Percentiles rank a stretch among this genome's conserved stretches.
phyloP scores from a whole-genome alignment of 2,888 invertebrate species.

The Acrobasis repandana region DNA sequence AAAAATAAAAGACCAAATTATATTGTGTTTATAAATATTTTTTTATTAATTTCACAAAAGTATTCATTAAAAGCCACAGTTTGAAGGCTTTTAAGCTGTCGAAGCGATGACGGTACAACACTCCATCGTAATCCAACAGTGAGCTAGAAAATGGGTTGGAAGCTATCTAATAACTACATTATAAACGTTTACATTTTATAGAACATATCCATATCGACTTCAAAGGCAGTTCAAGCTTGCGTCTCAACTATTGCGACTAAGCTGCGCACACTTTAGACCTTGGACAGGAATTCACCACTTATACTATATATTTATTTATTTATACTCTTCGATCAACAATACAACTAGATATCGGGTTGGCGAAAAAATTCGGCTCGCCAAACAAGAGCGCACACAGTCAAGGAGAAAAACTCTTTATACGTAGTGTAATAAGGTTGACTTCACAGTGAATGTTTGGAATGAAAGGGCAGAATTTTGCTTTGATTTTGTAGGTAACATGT shows the following conservation, averaged over 20 bases:
- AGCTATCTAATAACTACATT: slow-evolving; percentile 75
- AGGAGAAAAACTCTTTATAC: too few relatives aligned
- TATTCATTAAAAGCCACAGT: slow-evolving; percentile 81
- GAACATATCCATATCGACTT: slow-evolving; percentile 75
- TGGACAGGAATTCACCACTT: background rate
- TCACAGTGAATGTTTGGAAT: too few relatives aligned
- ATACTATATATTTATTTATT: too few relatives aligned
- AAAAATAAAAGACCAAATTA: slow-evolving; percentile 33
- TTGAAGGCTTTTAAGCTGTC: slow-evolving; percentile 81
- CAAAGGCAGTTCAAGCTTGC: slow-evolving; percentile 73
- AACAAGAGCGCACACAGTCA: too few relatives aligned
- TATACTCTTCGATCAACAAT: too few relatives aligned
- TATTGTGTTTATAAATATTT: slow-evolving; percentile 63
- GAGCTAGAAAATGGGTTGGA: slow-evolving; percentile 70
- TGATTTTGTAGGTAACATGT: too few relatives aligned
- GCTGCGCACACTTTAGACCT: slow-evolving; percentile 27
- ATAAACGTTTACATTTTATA: slow-evolving; percentile 73
- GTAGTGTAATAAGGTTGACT: too few relatives aligned
- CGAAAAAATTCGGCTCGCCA: too few relatives aligned
- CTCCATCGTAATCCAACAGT: slow-evolving; percentile 46
- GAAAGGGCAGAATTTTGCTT: too few relatives aligned
- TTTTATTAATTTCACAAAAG: slow-evolving; percentile 83
- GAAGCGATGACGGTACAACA: slow-evolving; percentile 61
- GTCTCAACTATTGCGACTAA: slow-evolving; percentile 62
- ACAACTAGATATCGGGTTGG: too few relatives aligned